phyloP scores from a whole-genome alignment of 2,113 vertebrate genomes.

The Gopherus flavomarginatus region DNA sequence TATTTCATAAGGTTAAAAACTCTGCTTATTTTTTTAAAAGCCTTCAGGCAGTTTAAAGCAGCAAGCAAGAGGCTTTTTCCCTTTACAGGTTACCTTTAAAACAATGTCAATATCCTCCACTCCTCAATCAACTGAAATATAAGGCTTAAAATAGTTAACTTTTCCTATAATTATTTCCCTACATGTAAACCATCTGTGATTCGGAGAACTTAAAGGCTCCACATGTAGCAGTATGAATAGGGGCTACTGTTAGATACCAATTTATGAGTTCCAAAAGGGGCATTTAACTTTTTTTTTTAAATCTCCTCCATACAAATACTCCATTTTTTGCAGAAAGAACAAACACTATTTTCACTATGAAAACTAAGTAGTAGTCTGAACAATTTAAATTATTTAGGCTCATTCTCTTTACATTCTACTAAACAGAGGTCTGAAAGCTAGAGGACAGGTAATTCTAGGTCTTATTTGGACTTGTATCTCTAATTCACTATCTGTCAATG shows the following conservation, averaged over 20 bases:
- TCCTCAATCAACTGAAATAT: neutral
- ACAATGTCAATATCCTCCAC: neutral
- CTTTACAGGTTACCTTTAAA: neutral
- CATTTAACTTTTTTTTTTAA: neutral
- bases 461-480: neutral
- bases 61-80: neutral
- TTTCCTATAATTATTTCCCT: neutral
- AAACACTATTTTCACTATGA: neutral
- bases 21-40: neutral
- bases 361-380: neutral
- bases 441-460: neutral
- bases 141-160: constrained; percentile 3
- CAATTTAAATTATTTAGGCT: neutral
- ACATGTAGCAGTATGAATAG: neutral
- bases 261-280: neutral
- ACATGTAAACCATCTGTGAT: neutral
- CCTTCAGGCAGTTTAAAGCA: neutral
- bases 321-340: neutral
- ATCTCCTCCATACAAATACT: neutral
- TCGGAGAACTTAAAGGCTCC: neutral
- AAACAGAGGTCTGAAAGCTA: neutral
- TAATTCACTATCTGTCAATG: neutral
- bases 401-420: neutral
- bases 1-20: neutral
- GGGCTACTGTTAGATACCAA: neutral